These are phyloP conservation scores for Petrocephalus schoutedeni DNA, from an alignment of 2,797 vertebrate genomes.

Conservation along the genomic window DNA sequence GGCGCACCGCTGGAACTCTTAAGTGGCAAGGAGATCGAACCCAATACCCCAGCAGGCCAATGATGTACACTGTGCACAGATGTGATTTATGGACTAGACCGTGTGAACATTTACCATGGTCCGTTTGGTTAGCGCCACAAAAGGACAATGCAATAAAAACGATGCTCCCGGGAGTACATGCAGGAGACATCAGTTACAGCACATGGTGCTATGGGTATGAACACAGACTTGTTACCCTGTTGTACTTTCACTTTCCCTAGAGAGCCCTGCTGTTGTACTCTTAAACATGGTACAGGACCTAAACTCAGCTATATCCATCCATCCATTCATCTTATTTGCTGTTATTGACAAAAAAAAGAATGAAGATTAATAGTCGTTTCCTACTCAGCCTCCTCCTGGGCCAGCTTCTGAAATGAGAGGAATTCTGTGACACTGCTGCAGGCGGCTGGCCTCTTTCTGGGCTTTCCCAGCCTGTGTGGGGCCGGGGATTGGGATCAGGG, in stretches of 20 bases:
- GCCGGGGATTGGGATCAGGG: background rate
- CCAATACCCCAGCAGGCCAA: background rate
- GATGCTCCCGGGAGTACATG: background rate
- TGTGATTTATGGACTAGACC: background rate
- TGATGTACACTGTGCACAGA: background rate
- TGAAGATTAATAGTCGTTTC: background rate
- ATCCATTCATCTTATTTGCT: background rate
- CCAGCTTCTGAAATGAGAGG: background rate
- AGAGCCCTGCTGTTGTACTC: background rate
- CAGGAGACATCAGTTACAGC: background rate
- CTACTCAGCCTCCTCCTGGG: background rate
- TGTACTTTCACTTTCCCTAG: background rate
- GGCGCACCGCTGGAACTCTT: background rate
- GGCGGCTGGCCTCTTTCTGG: background rate
- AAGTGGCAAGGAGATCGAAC: background rate
- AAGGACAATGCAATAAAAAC: background rate
- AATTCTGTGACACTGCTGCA: background rate
- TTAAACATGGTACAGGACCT: background rate
- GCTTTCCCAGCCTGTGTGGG: background rate
- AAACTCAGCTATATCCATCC: background rate
- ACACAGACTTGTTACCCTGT: background rate
- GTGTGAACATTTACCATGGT: background rate
- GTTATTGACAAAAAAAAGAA: slow-evolving; percentile 3
- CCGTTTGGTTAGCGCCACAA: background rate
- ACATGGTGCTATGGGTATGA: background rate